Base-by-base conservation (phyloP, 1,140 invertebrate genomes). In the Antheraea mylitta region DNA sequence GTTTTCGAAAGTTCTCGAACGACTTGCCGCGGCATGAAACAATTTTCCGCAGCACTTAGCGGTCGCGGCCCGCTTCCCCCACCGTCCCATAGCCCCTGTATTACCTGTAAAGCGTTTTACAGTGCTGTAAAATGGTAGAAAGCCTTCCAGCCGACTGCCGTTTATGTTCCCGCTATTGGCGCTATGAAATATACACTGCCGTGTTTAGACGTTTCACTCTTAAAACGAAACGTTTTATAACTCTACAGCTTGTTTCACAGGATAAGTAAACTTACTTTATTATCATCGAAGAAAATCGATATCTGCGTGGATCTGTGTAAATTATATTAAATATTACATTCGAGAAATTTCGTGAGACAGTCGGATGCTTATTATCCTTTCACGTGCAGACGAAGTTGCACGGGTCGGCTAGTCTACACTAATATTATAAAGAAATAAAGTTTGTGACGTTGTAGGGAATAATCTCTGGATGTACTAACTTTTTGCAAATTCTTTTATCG, bases 81-180 rank as follows among this genome's bases (percentile, higher is more conserved):
- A 11, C 42, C 64, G 42, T 3, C 59, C 19, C n/a, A 11, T n/a
- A 16, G 10, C 36, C 5, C 42, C 37, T 38, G 18, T 48, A 65
- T 65, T 48, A 42, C 37, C 64, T 48, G 64, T 65, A 65, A 65
- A 65, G 45, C 38, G 64, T 65, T 65, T 65, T 65, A 65, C 64
- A 65, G 18, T 65, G 38, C 42, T 18, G 64, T 65, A 65, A 65
- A 65, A 48, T 42, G 38, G n/a, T 53, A 13, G 45, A 42, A 19
- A 22, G 38, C 64, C 38, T 48, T 18, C 59, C 59, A n/a, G 16
- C 45, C 45, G 45, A 53, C 45, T 53, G 45, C 45, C 45, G 45
- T 53, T 53, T 53, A 53, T 53, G 45, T 16, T 53, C 45, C 45
- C 45, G 45, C 45, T 53, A 53, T 53, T 53, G 45, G 45, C 45